phyloP scores from a whole-genome alignment of 2,888 invertebrate genomes.

The Zaprionus lineosus region DNA sequence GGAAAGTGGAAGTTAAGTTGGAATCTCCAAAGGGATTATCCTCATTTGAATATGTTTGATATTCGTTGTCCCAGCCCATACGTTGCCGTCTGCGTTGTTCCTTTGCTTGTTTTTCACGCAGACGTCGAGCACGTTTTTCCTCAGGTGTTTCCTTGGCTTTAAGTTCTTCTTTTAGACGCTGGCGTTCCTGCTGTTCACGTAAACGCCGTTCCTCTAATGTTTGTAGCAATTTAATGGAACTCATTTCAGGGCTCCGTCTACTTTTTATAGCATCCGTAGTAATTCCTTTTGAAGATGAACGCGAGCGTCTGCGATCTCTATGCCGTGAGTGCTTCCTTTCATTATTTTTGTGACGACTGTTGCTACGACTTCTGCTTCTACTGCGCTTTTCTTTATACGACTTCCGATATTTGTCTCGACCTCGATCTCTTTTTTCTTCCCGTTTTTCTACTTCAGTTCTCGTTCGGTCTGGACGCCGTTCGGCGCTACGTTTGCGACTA shows the following conservation, averaged over 20 bases:
- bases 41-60: conserved; percentile 97
- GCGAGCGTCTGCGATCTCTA: conserved; percentile 21
- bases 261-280: background rate
- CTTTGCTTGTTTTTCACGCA: conserved; percentile 95
- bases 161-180: conserved; percentile 87
- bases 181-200: conserved; percentile 86
- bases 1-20: conserved; percentile 95
- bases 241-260: conserved; percentile 34
- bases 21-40: conserved; percentile 99
- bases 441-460: conserved; percentile 15
- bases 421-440: conserved; percentile 18
- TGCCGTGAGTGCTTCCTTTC: conserved; percentile 9
- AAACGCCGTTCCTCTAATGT: conserved; percentile 89
- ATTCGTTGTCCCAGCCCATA: conserved; percentile 99
- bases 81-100: conserved; percentile 93
- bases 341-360: background rate
- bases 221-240: conserved; percentile 86
- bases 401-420: conserved; percentile 17
- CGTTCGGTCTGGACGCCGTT: conserved; percentile 16
- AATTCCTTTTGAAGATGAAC: conserved; percentile 15
- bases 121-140: conserved; percentile 92
- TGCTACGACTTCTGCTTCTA: background rate
- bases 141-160: conserved; percentile 98
- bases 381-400: conserved; percentile 10
- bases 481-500: conserved; percentile 14